Evolutionary conservation across 2,888 invertebrate species (phyloP).

Genomic region (Eumacrocentrus americanus): DNA sequence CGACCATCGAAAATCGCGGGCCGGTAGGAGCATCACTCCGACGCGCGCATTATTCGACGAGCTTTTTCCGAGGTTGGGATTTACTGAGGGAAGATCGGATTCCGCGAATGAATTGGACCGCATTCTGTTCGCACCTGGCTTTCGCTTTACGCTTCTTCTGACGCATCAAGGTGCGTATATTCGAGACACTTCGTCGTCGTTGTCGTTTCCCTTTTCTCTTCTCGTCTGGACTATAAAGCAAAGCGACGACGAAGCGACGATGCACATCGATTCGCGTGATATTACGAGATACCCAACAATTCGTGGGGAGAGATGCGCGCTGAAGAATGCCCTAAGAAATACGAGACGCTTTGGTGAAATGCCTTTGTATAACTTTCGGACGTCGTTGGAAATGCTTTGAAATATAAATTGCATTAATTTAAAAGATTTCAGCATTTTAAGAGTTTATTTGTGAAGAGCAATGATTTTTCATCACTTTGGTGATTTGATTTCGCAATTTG

Average conservation of each 20-base stretch:
- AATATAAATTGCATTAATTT: neutral
- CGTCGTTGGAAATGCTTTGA: neutral
- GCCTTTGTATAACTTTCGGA: conserved; percentile 13
- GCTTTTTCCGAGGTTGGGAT: conserved; percentile 54
- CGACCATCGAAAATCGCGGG: neutral
- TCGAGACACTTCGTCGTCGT: neutral
- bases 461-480: too few relatives aligned
- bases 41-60: conserved; percentile 53
- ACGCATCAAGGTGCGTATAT: neutral
- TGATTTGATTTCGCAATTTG: too few relatives aligned
- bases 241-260: conserved; percentile 8
- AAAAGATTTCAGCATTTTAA: too few relatives aligned
- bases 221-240: conserved; percentile 20
- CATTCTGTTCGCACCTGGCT: conserved; percentile 60
- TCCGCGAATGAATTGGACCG: conserved; percentile 60
- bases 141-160: conserved; percentile 28
- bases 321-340: conserved; percentile 2
- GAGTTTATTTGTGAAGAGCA: too few relatives aligned
- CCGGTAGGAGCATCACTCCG: too few relatives aligned
- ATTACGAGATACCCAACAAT: conserved; percentile 19
- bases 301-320: neutral
- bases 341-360: conserved; percentile 2
- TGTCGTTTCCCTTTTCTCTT: conserved; percentile 13
- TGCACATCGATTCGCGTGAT: conserved; percentile 14
- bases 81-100: conserved; percentile 56